phyloP scores from a whole-genome alignment of 2,797 vertebrate genomes.

The Cynodonichthys magdalenae region DNA sequence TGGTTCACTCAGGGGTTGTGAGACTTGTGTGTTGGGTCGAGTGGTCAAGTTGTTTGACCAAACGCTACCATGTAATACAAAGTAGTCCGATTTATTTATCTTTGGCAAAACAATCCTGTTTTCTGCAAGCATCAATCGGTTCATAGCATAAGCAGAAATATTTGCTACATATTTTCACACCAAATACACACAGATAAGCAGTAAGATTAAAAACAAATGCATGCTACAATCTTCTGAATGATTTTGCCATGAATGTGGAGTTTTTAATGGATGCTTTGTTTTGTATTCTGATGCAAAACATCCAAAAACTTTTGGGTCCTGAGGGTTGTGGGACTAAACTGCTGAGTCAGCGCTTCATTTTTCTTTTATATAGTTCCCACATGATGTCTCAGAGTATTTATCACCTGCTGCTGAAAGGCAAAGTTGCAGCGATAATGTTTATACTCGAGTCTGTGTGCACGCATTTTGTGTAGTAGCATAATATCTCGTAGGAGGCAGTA shows the following conservation, averaged over 20 bases:
- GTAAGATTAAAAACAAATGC: neutral
- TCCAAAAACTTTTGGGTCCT: neutral
- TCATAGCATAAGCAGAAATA: constrained; percentile 10
- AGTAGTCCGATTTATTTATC: constrained; percentile 34
- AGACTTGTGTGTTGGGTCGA: constrained; percentile 15
- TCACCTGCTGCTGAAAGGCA: too few relatives aligned
- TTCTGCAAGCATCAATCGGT: constrained; percentile 23
- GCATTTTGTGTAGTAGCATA: too few relatives aligned
- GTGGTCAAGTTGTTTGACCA: too few relatives aligned
- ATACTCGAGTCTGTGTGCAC: too few relatives aligned
- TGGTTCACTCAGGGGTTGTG: constrained; percentile 25
- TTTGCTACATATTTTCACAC: constrained; percentile 5
- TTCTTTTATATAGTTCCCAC: neutral
- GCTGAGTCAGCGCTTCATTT: neutral
- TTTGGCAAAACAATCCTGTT: constrained; percentile 10
- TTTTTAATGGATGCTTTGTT: too few relatives aligned
- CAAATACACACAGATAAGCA: neutral
- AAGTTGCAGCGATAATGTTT: too few relatives aligned
- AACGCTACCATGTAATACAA: constrained; percentile 17
- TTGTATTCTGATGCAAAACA: neutral
- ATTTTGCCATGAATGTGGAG: too few relatives aligned
- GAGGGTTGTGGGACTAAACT: neutral
- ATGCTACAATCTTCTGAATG: too few relatives aligned
- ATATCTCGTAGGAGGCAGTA: too few relatives aligned
- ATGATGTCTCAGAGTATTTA: neutral